Evolutionary conservation across 2,888 invertebrate species (phyloP).

Genomic region (Heliconius hortense): DNA sequence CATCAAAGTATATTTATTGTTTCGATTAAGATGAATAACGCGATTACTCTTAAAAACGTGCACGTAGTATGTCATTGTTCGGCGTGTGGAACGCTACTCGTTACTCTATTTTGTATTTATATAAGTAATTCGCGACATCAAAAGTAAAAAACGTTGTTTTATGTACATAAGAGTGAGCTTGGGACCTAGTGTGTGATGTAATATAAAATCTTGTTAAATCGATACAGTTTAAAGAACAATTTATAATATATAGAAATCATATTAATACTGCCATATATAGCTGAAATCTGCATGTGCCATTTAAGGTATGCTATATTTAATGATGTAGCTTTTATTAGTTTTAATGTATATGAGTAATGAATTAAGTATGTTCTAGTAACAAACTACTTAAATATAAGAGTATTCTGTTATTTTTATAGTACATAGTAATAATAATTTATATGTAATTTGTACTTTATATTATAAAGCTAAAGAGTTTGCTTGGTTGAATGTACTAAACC

Average conservation of each 20-base stretch:
- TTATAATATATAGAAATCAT: background rate
- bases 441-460: background rate
- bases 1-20: slow-evolving; percentile 39
- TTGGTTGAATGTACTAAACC: background rate
- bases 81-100: slow-evolving; percentile 25
- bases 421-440: background rate
- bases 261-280: slow-evolving; percentile 7
- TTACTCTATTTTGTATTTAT: slow-evolving; percentile 11
- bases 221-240: background rate
- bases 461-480: background rate
- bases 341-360: background rate
- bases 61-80: slow-evolving; percentile 22
- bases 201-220: background rate
- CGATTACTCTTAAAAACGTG: slow-evolving; percentile 30
- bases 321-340: background rate
- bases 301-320: slow-evolving; percentile 5
- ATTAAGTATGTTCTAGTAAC: background rate
- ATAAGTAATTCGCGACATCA: background rate
- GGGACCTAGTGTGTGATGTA: background rate
- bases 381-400: background rate
- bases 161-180: background rate
- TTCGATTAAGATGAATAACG: slow-evolving; percentile 46
- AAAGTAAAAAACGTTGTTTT: background rate
- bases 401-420: background rate
- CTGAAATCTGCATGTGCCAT: background rate